Conservation (phyloP, 2,888 invertebrate genomes). For the Chrysodeixis includens region DNA sequence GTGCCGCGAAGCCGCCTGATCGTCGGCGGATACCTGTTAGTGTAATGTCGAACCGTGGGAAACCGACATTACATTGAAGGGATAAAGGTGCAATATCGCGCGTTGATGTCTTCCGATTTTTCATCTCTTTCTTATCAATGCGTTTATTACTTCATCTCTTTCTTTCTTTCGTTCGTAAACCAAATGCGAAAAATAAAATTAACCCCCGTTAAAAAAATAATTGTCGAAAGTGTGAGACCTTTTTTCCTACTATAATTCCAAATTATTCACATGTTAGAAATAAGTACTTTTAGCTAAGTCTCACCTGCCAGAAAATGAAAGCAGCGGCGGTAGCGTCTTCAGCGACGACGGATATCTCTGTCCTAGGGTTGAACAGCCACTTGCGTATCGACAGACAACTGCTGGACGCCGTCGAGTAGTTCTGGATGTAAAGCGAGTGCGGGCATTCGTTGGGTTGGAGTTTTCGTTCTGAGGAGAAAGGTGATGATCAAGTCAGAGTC, state of each 20-base stretch:
- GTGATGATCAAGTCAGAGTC: too few species aligned
- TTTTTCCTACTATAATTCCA: too few species aligned
- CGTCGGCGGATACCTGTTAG: too few species aligned
- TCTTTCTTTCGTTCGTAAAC: not conserved
- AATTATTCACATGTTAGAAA: slow-evolving; percentile 11
- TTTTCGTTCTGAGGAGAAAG: slow-evolving; percentile 93
- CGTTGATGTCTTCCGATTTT: not conserved
- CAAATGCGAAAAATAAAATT: not conserved
- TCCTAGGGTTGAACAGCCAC: slow-evolving; percentile 94
- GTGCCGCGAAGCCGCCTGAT: too few species aligned
- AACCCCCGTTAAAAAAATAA: too few species aligned
- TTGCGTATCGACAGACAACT: slow-evolving; percentile 97
- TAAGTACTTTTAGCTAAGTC: not conserved
- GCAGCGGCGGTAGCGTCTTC: slow-evolving; percentile 93
- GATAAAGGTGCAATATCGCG: not conserved
- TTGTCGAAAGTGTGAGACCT: too few species aligned
- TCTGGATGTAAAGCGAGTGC: slow-evolving; percentile 99
- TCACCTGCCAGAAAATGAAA: slow-evolving; percentile 96
- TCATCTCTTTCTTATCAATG: not conserved
- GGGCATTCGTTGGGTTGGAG: slow-evolving; percentile 98
- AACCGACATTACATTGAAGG: too few species aligned
- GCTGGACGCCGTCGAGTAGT: slow-evolving; percentile 99
- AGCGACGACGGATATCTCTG: slow-evolving; percentile 88
- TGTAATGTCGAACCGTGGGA: too few species aligned
- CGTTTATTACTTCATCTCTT: not conserved